These are phyloP conservation scores for Agrochola macilenta DNA, from an alignment of 2,888 invertebrate genomes.

Conservation along the genomic window DNA sequence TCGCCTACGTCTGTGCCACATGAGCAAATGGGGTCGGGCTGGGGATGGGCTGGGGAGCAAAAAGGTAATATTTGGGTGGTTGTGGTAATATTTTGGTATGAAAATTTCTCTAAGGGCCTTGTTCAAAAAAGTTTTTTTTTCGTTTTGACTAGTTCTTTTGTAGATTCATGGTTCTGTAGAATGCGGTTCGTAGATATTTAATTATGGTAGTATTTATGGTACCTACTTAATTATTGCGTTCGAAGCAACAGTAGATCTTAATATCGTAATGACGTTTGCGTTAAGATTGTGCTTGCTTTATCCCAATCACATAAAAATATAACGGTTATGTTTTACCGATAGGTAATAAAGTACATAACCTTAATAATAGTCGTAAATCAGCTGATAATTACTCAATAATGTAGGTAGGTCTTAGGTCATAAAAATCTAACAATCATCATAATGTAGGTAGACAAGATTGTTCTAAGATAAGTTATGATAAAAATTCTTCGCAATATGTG, in stretches of 20 bases:
- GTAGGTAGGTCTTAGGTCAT: background rate
- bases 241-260: background rate
- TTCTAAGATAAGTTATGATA: background rate
- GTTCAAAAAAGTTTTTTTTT: background rate
- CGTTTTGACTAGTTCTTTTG: background rate
- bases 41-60: no score
- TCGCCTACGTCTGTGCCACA: no score
- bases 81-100: background rate
- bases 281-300: background rate
- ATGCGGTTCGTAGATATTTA: background rate
- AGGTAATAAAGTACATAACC: conserved; percentile 7
- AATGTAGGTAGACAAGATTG: background rate
- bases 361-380: conserved; percentile 21
- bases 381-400: conserved; percentile 21
- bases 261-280: background rate
- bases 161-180: background rate
- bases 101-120: background rate
- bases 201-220: background rate
- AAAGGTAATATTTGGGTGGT: no score
- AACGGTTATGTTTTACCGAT: conserved; percentile 15
- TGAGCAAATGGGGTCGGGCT: no score
- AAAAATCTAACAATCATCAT: background rate
- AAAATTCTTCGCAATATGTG: background rate
- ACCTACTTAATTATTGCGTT: background rate
- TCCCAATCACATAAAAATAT: background rate